Conservation (phyloP, 2,888 invertebrate genomes). For the Lasioglossum morio region DNA sequence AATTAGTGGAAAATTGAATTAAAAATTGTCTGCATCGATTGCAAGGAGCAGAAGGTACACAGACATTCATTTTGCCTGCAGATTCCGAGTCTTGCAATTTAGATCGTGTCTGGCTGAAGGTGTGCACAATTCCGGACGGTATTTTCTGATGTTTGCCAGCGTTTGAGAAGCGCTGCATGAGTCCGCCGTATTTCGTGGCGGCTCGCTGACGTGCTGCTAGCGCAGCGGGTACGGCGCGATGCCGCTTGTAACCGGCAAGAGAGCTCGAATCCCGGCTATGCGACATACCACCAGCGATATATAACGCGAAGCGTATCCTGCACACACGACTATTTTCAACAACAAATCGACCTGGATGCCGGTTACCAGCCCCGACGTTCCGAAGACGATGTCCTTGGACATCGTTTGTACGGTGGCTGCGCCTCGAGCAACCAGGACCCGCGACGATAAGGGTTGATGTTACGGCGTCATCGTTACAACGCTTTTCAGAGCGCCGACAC, state of each 20-base stretch:
- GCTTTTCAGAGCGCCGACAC: slow-evolving; percentile 30
- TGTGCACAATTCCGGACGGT: background rate
- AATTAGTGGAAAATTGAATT: too few species aligned
- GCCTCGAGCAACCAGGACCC: slow-evolving; percentile 16
- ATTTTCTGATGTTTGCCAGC: background rate
- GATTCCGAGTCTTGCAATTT: too few species aligned
- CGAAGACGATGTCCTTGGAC: slow-evolving; percentile 51
- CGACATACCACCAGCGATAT: slow-evolving; percentile 69
- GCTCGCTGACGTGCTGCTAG: slow-evolving; percentile 68
- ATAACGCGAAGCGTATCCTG: slow-evolving; percentile 60
- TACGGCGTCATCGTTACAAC: slow-evolving; percentile 32
- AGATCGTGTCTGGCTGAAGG: accelerated
- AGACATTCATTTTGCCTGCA: too few species aligned
- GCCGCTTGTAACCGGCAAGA: slow-evolving; percentile 68
- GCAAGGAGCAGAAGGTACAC: too few species aligned
- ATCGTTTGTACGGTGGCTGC: background rate
- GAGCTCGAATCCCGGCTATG: slow-evolving; percentile 62
- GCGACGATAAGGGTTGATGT: slow-evolving; percentile 54
- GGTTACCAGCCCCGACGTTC: slow-evolving; percentile 29
- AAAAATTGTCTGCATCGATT: too few species aligned
- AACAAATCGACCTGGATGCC: slow-evolving; percentile 67
- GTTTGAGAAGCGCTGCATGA: slow-evolving; percentile 78
- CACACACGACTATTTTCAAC: slow-evolving; percentile 66
- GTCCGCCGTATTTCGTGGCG: slow-evolving; percentile 71
- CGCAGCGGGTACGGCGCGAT: slow-evolving; percentile 72